A percentile compares a stretch with the other conserved stretches of the same genome.
phyloP scores from a whole-genome alignment of 2,113 vertebrate genomes.

The Gambusia holbrooki region DNA sequence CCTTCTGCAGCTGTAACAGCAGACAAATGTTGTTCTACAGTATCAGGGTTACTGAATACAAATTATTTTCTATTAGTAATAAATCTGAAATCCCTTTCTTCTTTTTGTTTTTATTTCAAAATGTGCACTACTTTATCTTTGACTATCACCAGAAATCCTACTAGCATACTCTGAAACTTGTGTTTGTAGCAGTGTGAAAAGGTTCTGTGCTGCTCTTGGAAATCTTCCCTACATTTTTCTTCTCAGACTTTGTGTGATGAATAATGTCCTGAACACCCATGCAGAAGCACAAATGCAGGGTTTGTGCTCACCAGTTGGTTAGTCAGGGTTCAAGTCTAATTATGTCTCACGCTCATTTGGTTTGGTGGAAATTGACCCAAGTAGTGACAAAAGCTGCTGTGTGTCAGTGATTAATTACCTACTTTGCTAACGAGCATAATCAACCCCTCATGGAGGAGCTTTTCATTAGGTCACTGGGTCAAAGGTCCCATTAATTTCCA shows the following conservation, averaged over 20 bases:
- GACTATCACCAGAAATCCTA: too few relatives aligned
- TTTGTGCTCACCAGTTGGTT: slow-evolving; percentile 20
- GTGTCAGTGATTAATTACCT: slow-evolving; percentile 81
- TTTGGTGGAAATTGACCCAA: slow-evolving; percentile 59
- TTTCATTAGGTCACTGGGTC: slow-evolving; percentile 68
- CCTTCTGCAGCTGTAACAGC: neutral
- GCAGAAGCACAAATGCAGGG: neutral
- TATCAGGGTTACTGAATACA: too few relatives aligned
- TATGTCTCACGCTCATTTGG: slow-evolving; percentile 30
- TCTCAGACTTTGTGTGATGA: neutral
- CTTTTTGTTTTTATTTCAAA: too few relatives aligned
- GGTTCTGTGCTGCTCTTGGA: neutral
- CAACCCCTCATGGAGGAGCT: slow-evolving; percentile 65
- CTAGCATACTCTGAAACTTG: neutral
- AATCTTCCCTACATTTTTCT: neutral
- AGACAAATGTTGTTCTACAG: neutral
- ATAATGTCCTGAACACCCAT: slow-evolving; percentile 4
- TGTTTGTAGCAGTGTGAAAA: neutral
- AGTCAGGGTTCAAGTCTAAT: slow-evolving; percentile 46
- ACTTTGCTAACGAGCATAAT: slow-evolving; percentile 74
- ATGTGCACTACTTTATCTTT: too few relatives aligned
- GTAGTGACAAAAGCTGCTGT: slow-evolving; percentile 45
- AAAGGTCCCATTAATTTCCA: slow-evolving; percentile 61
- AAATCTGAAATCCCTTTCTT: too few relatives aligned
- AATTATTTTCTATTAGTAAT: too few relatives aligned